Base-by-base conservation (phyloP, 2,797 vertebrate genomes). In the Etheostoma nigrum region DNA sequence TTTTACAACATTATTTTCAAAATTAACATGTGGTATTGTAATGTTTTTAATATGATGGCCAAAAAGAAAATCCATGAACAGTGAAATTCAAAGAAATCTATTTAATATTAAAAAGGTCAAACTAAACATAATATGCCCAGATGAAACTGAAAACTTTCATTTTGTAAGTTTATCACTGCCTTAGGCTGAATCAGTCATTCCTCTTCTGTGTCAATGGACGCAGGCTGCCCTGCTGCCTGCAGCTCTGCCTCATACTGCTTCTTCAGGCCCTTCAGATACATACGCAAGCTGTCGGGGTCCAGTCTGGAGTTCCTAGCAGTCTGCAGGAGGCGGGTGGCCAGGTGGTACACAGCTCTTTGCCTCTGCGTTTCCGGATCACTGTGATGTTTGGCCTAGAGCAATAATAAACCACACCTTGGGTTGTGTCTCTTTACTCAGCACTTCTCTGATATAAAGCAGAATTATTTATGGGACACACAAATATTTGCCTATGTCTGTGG, bases 271-370 rank as follows among this genome's bases (percentile, higher is more conserved):
- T 94, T 97, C 88, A 99, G 91, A 88, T 96, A 99, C 44, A 95
- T 94, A 13, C 96, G 95, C 67, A 99, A 94, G 84, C 95, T 96
- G 44, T 95, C 96, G 0, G 95, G 83, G 87, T 99, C 96, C 92
- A 99, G 44, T 48, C 91, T 95, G 55, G 98, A 99, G 90, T 98
- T 98, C 76, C 97, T 95, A 80, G 97, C 97, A 4, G 96, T 90
- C 91, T 99, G 98, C 84, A 97, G 71, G 77, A 99, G 94, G 67
- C 96, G 95, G 25, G 94, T 96, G 68, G 96, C 96, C 81, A 99
- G 93, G 74, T 91, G 96, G 91, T 97, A 96, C 19, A 94, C 88
- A 14, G 96, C 96, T 90, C 93, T 96, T 83, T 97, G 92, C 72
- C 88, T 92, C 82, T 94, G 82, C 59, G 93, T 95, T 83, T 96